A percentile compares a stretch with the other conserved stretches of the same genome.
These are phyloP conservation scores for Arion vulgaris DNA, from an alignment of 1,140 invertebrate genomes.

Conservation along the genomic window DNA sequence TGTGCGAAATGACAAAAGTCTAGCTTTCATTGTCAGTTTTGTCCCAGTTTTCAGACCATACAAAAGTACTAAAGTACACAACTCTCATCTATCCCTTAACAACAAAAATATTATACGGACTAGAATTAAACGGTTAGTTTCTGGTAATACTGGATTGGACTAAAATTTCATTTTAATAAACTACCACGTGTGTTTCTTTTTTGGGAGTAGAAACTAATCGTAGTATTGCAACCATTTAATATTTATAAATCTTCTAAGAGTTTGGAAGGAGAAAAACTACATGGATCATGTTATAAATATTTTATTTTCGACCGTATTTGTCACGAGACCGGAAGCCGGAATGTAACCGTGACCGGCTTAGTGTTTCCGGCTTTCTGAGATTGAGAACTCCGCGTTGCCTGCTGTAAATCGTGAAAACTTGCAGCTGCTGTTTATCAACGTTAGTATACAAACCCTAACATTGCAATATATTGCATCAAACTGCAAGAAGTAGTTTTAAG, in stretches of 20 bases:
- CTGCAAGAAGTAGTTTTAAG: too few relatives aligned
- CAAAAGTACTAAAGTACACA: too few relatives aligned
- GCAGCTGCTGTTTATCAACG: too few relatives aligned
- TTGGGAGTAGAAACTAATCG: background rate
- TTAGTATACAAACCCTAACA: too few relatives aligned
- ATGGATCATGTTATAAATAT: background rate
- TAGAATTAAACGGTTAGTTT: background rate
- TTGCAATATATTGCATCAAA: too few relatives aligned
- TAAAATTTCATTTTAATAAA: background rate
- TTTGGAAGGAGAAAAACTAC: background rate
- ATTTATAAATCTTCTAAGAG: background rate
- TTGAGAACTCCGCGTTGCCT: too few relatives aligned
- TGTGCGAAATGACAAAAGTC: too few relatives aligned
- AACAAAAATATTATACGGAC: background rate
- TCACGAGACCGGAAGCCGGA: constrained; percentile 13
- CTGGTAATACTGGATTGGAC: background rate
- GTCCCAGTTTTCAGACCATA: too few relatives aligned
- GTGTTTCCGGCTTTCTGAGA: constrained; percentile 3
- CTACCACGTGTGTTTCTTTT: background rate
- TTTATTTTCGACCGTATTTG: background rate
- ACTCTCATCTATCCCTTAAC: too few relatives aligned
- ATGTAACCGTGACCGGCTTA: background rate
- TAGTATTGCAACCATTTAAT: background rate
- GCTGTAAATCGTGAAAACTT: too few relatives aligned
- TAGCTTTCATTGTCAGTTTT: too few relatives aligned